Percentiles rank a stretch among this genome's conserved stretches.
These are phyloP conservation scores for Ceramica pisi DNA, from an alignment of 2,888 invertebrate genomes.

Conservation along the genomic window DNA sequence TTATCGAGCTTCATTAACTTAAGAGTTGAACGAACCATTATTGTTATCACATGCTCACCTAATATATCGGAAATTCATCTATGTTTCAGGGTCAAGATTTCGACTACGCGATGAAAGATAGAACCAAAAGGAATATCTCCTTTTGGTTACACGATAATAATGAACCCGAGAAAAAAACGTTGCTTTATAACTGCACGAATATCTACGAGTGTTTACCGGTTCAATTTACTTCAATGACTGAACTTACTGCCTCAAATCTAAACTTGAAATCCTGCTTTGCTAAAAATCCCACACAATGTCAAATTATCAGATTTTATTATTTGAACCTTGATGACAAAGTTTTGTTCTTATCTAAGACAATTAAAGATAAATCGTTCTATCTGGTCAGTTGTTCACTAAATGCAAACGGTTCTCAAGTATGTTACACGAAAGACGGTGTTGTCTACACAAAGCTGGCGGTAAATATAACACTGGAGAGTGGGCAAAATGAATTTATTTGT, in stretches of 20 bases:
- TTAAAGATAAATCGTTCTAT: not conserved
- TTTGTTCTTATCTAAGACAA: not conserved
- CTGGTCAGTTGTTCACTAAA: not conserved
- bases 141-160: not conserved
- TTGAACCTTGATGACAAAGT: not conserved
- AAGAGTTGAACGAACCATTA: no score
- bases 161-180: not conserved
- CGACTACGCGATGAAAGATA: not conserved
- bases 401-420: not conserved
- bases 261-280: not conserved
- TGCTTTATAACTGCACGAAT: not conserved
- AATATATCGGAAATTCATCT: not conserved
- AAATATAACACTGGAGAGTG: not conserved
- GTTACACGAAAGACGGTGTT: not conserved
- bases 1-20: no score
- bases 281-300: not conserved
- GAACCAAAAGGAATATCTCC: not conserved
- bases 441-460: not conserved
- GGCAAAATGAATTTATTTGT: not conserved
- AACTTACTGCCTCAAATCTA: not conserved
- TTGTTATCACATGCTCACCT: fast-evolving
- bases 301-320: not conserved
- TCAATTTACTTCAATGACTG: not conserved
- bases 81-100: not conserved
- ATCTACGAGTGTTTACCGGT: not conserved